These are phyloP conservation scores for Albula glossodonta DNA, from an alignment of 2,113 vertebrate species.

Conservation along the genomic window DNA sequence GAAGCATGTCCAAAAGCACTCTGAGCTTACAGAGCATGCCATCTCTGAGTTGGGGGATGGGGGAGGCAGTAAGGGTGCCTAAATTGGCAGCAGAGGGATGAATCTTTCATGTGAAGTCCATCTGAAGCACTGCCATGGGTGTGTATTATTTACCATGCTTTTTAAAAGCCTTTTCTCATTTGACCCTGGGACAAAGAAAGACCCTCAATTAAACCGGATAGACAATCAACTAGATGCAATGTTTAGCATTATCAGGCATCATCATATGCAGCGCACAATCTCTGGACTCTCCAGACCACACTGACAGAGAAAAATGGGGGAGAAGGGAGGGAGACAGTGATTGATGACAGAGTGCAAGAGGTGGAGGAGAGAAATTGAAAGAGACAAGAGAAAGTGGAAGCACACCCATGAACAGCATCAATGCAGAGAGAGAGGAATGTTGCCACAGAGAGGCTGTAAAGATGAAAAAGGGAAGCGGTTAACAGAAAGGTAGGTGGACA, in stretches of 20 bases:
- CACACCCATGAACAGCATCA: background rate
- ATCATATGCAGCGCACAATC: background rate
- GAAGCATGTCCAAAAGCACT: background rate
- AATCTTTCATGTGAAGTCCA: background rate
- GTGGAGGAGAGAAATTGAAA: background rate
- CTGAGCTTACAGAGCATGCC: background rate
- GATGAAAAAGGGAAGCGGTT: background rate
- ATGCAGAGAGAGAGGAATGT: background rate
- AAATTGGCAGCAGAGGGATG: background rate
- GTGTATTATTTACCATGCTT: background rate
- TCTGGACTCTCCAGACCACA: background rate
- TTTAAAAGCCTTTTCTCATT: background rate
- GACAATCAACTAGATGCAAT: background rate
- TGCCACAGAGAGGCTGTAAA: background rate
- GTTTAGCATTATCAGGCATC: background rate
- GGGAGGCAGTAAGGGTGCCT: background rate
- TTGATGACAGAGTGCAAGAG: background rate
- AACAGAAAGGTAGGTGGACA: background rate
- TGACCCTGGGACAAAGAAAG: background rate
- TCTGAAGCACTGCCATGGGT: background rate
- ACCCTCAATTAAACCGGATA: background rate
- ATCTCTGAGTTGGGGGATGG: no score
- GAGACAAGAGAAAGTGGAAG: background rate
- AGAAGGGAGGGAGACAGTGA: background rate
- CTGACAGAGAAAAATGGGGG: background rate